phyloP scores from a whole-genome alignment of 2,888 invertebrate genomes.

The Anticlea derivata region DNA sequence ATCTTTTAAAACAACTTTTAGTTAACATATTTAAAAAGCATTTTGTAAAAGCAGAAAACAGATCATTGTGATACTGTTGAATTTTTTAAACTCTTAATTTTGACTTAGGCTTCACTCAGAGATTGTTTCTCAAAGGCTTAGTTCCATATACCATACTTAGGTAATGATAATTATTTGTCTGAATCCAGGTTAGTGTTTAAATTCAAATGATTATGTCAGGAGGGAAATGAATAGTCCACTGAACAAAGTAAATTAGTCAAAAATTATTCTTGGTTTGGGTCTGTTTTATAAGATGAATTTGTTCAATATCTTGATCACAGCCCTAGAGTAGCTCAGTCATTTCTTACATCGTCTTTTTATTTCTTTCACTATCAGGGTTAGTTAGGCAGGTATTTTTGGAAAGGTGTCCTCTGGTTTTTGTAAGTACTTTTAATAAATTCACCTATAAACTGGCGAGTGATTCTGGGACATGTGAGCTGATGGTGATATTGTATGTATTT shows the following conservation, averaged over 20 bases:
- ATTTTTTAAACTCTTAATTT: too few species aligned
- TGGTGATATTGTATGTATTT: slow-evolving; percentile 81
- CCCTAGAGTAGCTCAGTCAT: slow-evolving; percentile 1
- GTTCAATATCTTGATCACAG: background rate
- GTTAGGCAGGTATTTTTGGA: slow-evolving; percentile 60
- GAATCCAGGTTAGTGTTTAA: background rate
- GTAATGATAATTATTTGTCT: background rate
- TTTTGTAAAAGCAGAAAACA: background rate
- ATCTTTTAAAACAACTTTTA: background rate
- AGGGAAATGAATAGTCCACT: slow-evolving; percentile 1
- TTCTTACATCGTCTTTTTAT: background rate
- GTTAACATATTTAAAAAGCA: background rate
- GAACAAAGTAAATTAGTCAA: background rate
- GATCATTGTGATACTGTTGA: too few species aligned
- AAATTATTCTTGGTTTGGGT: slow-evolving; percentile 2
- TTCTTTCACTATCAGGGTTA: slow-evolving; percentile 11
- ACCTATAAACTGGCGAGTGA: slow-evolving; percentile 55
- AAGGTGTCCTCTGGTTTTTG: slow-evolving; percentile 70
- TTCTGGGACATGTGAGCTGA: slow-evolving; percentile 68
- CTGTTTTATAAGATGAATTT: slow-evolving; percentile 5
- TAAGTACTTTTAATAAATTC: slow-evolving; percentile 68
- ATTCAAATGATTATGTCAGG: background rate
- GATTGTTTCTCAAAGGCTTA: too few species aligned
- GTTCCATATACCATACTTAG: too few species aligned
- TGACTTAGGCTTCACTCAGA: too few species aligned